Conservation (phyloP, 2,888 invertebrate genomes). For the Stenotaenia linearis region DNA sequence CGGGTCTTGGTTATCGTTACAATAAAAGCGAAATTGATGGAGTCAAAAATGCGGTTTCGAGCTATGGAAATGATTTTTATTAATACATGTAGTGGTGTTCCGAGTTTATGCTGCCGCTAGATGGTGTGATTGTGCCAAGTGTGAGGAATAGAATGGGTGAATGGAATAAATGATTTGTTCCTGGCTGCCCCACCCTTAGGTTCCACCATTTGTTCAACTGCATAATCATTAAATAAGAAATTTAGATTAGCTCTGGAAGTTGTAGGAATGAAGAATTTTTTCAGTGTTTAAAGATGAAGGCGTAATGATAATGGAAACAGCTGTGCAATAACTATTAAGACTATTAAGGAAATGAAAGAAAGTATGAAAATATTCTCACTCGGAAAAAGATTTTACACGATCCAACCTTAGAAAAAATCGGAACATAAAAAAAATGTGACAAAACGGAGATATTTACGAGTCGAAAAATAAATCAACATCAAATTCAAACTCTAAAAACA, state of each 20-base stretch:
- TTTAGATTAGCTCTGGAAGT: constrained; percentile 1
- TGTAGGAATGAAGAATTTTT: background rate
- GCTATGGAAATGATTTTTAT: constrained; percentile 5
- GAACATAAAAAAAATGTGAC: no score
- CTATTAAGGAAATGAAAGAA: no score
- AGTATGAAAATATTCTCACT: no score
- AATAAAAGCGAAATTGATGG: background rate
- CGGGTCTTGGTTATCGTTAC: background rate
- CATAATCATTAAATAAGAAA: constrained; percentile 22
- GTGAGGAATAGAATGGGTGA: background rate
- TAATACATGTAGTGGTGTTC: background rate
- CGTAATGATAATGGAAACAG: background rate
- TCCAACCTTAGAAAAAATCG: no score
- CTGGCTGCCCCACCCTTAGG: background rate
- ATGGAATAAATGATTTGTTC: constrained; percentile 9
- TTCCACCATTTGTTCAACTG: constrained; percentile 3
- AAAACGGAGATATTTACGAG: no score
- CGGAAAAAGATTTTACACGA: no score
- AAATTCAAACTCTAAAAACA: no score
- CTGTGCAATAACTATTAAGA: background rate
- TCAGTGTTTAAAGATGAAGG: background rate
- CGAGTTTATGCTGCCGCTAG: background rate
- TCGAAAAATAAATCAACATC: no score
- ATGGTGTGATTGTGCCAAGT: constrained; percentile 12
- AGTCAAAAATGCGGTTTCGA: background rate